Evolutionary conservation across 2,888 invertebrate genomes (phyloP).

Genomic region (Drosophila histrio): DNA sequence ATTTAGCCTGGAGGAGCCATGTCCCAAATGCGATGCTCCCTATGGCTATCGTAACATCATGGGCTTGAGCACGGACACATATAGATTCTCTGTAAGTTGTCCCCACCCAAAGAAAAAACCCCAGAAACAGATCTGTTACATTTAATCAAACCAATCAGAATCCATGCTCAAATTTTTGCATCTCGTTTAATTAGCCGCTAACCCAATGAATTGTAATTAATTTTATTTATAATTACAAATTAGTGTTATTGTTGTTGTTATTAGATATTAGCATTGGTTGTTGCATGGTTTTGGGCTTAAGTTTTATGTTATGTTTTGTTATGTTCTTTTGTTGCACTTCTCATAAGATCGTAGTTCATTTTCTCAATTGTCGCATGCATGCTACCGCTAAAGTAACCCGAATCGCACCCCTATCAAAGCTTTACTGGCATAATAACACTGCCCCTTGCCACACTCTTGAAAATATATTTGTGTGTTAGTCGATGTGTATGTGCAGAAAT

Average conservation of each 20-base stretch:
- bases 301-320: neutral
- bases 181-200: constrained; percentile 25
- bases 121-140: constrained; percentile 6
- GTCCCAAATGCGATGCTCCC: constrained; percentile 94
- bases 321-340: constrained; percentile 17
- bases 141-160: constrained; percentile 22
- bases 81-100: constrained; percentile 93
- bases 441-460: constrained; percentile 25
- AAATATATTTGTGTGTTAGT: neutral
- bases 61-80: constrained; percentile 93
- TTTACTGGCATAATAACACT: constrained; percentile 1
- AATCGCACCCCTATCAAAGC: neutral
- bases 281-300: constrained; percentile 9
- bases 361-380: constrained; percentile 21
- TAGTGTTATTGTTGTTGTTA: neutral
- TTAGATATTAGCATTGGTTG: neutral
- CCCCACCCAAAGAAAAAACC: constrained; percentile 19
- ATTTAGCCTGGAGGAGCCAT: constrained; percentile 89
- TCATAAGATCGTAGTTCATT: constrained; percentile 6
- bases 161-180: constrained; percentile 2
- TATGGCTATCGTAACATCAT: constrained; percentile 98
- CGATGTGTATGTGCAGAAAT: neutral
- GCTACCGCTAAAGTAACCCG: neutral
- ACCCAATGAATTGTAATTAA: constrained; percentile 21
- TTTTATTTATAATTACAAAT: constrained; percentile 2